A percentile compares a stretch with the other conserved stretches of the same genome.
phyloP scores from a whole-genome alignment of 2,113 vertebrate species.

The Nothobranchius furzeri region DNA sequence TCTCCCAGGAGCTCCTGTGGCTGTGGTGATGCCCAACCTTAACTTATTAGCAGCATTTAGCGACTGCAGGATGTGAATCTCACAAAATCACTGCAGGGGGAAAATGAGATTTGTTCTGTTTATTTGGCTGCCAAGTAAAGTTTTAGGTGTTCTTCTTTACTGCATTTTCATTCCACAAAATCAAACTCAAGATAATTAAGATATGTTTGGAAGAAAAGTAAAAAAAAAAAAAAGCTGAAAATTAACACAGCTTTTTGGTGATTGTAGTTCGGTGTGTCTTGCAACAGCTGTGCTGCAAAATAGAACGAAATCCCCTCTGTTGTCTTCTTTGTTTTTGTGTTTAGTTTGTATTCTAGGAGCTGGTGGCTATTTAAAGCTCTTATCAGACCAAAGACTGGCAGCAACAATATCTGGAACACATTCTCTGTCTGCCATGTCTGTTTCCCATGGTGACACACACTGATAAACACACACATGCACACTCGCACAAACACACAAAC shows the following conservation, averaged over 20 bases:
- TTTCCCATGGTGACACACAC: slow-evolving; percentile 48
- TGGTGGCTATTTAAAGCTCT: slow-evolving; percentile 38
- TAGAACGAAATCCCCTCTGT: slow-evolving; percentile 1
- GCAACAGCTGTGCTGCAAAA: background rate
- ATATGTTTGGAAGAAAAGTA: background rate
- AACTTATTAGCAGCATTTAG: too few species aligned
- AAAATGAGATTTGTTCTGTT: background rate
- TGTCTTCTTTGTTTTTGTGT: background rate
- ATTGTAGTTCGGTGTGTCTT: background rate
- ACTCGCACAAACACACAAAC: background rate
- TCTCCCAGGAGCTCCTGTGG: too few species aligned
- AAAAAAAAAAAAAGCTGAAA: background rate
- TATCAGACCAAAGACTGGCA: slow-evolving; percentile 47
- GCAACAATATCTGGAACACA: slow-evolving; percentile 52
- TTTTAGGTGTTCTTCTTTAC: background rate
- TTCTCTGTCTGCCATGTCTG: slow-evolving; percentile 51
- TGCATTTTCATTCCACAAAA: slow-evolving; percentile 27
- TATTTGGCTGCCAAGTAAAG: background rate
- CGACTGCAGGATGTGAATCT: background rate
- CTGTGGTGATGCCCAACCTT: too few species aligned
- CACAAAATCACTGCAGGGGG: slow-evolving; percentile 2
- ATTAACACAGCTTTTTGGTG: background rate
- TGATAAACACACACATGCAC: slow-evolving; percentile 16
- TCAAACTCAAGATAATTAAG: slow-evolving; percentile 29
- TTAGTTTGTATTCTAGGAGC: slow-evolving; percentile 51